Evolutionary conservation across 30 jellyfish, hydroid and myxozoan genomes (phyloP), one percentile per base, ranked within the genome.

Genomic region (Sanderia malayensis): DNA sequence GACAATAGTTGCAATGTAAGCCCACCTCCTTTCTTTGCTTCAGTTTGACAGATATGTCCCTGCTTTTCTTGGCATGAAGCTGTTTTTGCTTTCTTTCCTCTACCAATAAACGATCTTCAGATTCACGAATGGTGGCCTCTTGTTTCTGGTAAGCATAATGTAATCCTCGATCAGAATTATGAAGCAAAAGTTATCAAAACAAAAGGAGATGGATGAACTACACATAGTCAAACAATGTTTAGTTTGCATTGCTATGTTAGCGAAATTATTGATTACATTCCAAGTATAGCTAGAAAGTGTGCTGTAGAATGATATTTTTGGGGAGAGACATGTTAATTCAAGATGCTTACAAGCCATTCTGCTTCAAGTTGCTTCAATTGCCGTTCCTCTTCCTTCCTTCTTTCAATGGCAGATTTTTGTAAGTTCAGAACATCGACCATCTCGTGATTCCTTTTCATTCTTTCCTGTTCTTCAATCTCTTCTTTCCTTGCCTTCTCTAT

Each of bases 261-360:
- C n/a, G n/a, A n/a, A n/a, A n/a, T n/a, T n/a, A n/a, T n/a, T n/a
- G n/a, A n/a, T n/a, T n/a, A n/a, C n/a, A n/a, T n/a, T n/a, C n/a
- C n/a, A n/a, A n/a, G n/a, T n/a, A n/a, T n/a, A n/a, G n/a, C n/a
- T n/a, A n/a, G n/a, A n/a, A n/a, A n/a, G n/a, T n/a, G n/a, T n/a
- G n/a, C n/a, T n/a, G n/a, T n/a, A n/a, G n/a, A n/a, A n/a, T n/a
- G n/a, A n/a, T n/a, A n/a, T n/a, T n/a, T n/a, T n/a, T n/a, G n/a
- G n/a, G n/a, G n/a, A n/a, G n/a, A n/a, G n/a, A n/a, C n/a, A n/a
- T n/a, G n/a, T n/a, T n/a, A n/a, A n/a, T n/a, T n/a, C n/a, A n/a
- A n/a, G n/a, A n/a, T 22, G 47, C 94, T 23, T 46, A 88, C 97
- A 79, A 88, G 80, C 95, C 94, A 80, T 20, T 73, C 88, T n/a